Evolutionary conservation across 2,888 invertebrate genomes (phyloP).

Genomic region (Lymantria monacha): DNA sequence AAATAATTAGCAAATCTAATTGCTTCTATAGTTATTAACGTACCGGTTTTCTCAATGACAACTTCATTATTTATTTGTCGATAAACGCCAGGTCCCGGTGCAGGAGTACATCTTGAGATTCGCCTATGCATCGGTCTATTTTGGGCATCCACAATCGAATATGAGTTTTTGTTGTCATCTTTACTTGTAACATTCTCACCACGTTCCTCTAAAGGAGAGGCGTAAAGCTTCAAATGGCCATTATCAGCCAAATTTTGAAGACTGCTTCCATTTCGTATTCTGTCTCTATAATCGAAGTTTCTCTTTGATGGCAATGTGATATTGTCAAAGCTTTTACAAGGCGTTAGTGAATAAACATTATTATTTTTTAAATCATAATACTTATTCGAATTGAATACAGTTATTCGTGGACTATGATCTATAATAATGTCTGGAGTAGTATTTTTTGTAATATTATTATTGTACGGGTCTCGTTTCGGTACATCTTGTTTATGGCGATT

Average conservation of each 20-base stretch:
- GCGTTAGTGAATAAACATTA: conserved; percentile 55
- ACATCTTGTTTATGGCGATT: conserved; percentile 54
- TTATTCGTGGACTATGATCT: conserved; percentile 65
- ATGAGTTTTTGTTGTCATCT: conserved; percentile 62
- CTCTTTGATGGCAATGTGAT: conserved; percentile 53
- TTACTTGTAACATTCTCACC: conserved; percentile 33
- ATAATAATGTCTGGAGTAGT: conserved; percentile 65
- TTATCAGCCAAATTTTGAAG: conserved; percentile 69
- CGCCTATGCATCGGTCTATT: conserved; percentile 53
- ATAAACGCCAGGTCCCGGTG: conserved; percentile 69
- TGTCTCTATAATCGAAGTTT: conserved; percentile 42
- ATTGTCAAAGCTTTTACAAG: conserved; percentile 77
- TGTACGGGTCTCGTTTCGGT: conserved; percentile 33
- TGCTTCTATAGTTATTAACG: conserved; percentile 6
- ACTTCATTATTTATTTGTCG: conserved; percentile 65
- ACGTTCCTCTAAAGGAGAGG: conserved; percentile 55
- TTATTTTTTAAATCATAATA: conserved; percentile 69
- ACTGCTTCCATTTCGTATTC: conserved; percentile 61
- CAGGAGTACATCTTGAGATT: conserved; percentile 51
- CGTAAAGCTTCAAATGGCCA: conserved; percentile 61
- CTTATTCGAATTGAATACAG: conserved; percentile 63
- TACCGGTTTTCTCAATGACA: conserved; percentile 37
- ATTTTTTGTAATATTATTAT: conserved; percentile 39
- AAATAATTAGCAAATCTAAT: background rate
- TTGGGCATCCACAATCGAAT: conserved; percentile 63